A percentile compares a stretch with the other conserved stretches of the same genome.
Evolutionary conservation across 1,140 invertebrate genomes (phyloP).

Genomic region (Mycetomoellerius zeteki): DNA sequence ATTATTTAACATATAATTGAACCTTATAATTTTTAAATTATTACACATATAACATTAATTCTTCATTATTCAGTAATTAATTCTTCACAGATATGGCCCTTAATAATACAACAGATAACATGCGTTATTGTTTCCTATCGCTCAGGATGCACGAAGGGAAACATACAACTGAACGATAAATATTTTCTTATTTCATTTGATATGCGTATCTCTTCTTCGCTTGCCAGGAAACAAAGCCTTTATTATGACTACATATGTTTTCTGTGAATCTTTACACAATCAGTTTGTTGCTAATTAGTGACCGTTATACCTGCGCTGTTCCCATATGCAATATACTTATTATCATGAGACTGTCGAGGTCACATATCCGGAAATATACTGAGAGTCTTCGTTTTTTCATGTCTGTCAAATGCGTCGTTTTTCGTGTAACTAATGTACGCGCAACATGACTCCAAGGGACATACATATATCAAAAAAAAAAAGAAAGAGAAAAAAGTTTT

Average conservation of each 20-base stretch:
- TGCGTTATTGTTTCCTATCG: neutral
- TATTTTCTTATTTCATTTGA: neutral
- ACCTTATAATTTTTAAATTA: neutral
- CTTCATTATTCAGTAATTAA: neutral
- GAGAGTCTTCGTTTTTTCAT: constrained; percentile 11
- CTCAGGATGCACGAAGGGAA: neutral
- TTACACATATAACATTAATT: neutral
- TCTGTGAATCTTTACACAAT: constrained; percentile 44
- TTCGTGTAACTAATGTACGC: constrained; percentile 37
- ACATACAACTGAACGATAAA: neutral
- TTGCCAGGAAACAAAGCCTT: constrained; percentile 1
- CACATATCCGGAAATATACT: neutral
- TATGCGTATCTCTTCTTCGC: neutral
- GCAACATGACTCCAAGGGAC: constrained; percentile 11
- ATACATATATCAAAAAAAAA: constrained; percentile 39
- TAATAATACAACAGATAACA: neutral
- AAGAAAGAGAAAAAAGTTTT: constrained; percentile 18
- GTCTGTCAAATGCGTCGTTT: constrained; percentile 24
- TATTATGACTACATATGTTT: constrained; percentile 23
- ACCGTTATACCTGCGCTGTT: constrained; percentile 26
- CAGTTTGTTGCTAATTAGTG: constrained; percentile 37
- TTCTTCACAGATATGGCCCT: neutral
- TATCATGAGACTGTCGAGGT: constrained; percentile 2
- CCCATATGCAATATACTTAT: neutral
- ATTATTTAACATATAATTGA: neutral